Evolutionary conservation across 1,140 invertebrate genomes (phyloP).

Genomic region (Drosophila persimilis): DNA sequence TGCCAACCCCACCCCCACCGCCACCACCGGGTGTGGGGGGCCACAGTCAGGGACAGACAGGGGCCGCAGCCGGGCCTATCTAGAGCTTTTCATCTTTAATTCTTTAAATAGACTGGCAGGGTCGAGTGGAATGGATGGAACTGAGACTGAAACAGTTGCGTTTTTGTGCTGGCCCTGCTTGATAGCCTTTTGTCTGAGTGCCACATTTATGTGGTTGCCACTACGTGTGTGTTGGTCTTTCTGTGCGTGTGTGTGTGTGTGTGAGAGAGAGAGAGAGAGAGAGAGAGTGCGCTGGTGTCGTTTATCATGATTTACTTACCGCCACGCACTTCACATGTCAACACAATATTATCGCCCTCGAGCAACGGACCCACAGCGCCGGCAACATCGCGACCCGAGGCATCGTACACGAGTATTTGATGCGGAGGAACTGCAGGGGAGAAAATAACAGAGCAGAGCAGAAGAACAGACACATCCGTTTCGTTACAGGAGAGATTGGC

Average conservation of each 20-base stretch:
- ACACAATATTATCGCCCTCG: constrained; percentile 90
- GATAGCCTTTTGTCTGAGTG: constrained; percentile 81
- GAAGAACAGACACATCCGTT: constrained; percentile 16
- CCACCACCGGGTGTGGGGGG: constrained; percentile 2
- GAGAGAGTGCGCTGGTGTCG: constrained; percentile 59
- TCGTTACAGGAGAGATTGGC: constrained; percentile 2
- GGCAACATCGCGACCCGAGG: constrained; percentile 89
- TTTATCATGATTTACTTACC: constrained; percentile 87
- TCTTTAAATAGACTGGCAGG: constrained; percentile 76
- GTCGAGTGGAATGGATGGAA: constrained; percentile 29
- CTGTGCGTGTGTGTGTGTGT: constrained; percentile 10
- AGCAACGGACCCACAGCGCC: constrained; percentile 92
- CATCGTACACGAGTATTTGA: constrained; percentile 92
- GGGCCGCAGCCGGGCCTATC: constrained; percentile 45
- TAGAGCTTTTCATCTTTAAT: constrained; percentile 71
- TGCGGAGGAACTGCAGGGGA: constrained; percentile 90
- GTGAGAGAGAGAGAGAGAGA: constrained; percentile 13
- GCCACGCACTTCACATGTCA: constrained; percentile 95
- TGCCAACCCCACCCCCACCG: not conserved
- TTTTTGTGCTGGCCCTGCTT: constrained; percentile 61
- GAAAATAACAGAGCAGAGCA: constrained; percentile 1
- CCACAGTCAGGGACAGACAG: constrained; percentile 21
- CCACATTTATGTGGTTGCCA: constrained; percentile 70
- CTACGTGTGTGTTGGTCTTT: constrained; percentile 23
- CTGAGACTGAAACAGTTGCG: constrained; percentile 55